Base-by-base conservation (phyloP, 2,888 invertebrate genomes). In the Nemapogon koenigi region DNA sequence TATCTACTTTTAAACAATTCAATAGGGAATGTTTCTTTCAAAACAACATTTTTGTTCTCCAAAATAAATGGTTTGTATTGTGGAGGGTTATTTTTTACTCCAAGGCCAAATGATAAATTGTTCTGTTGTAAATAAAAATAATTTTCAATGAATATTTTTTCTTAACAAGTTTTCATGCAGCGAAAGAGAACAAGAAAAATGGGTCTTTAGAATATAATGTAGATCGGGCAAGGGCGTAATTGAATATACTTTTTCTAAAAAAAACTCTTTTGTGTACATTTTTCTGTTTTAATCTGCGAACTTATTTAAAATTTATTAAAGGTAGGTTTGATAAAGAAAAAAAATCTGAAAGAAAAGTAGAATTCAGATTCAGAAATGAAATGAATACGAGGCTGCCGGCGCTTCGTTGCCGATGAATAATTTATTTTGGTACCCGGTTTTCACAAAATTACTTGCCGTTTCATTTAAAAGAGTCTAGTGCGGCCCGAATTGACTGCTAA, bases 371-470 rank as follows among this genome's bases (percentile, higher is more conserved):
- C 67, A 60, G 72, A 72, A 78, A 75, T 75, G 75, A 75, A 78
- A 76, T 76, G 73, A 78, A 76, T 75, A 73, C 72, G 71, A 61
- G 56, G 62, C 73, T 70, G 62, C 59, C 59, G 71, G 75, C 75
- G 66, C 71, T 75, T 72, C 75, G 73, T 73, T 73, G 71, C 66
- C 67, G 57, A 75, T 78, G 76, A 78, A 76, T 78, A 75, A 78
- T 76, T 76, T 78, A 78, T 78, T 65, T 72, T 67, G 62, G 67
- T 70, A 70, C 62, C 68, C 65, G 65, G 64, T 72, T 70, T 68
- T 70, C 68, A 59, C 62, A 58, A 76, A 76, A 76, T 76, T 76
- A 73, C 76, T 72, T 66, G 64, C 65, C 62, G 59, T 71, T 62
- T 66, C 66, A 67, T 71, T 65, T 60, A 62, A 65, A 62, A 66